Evolutionary conservation across 92 coral and sea anemone genomes (phyloP), one percentile per base, ranked within the genome.

Genomic region (Galaxea fascicularis): DNA sequence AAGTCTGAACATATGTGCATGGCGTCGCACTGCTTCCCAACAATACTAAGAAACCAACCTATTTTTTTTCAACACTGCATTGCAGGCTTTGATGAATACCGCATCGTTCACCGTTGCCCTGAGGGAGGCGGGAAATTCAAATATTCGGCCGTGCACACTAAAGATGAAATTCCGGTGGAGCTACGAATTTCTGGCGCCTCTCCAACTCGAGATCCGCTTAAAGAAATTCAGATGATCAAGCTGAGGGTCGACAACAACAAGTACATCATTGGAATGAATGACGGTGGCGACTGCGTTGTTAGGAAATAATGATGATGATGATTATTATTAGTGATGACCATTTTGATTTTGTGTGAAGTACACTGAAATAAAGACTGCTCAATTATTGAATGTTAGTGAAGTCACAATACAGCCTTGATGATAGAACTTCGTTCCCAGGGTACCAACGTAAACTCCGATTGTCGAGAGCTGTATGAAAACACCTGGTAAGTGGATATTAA

Each of bases 51-150:
- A 35, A 35, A 35, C 41, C 3, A 35, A 35, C 3, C 41, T 35
- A 35, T 35, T 35, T 35, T 35, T 35, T 6, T 2, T 2, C 41
- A 35, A 2, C 35, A 65, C 22, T 12, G 9, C 35, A 41, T 65
- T 28, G 29, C 78, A 91, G 95, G 90, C 35, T 85, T 88, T 80
- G 87, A 85, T 10, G 89, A 88, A 64, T 88, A 65, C 76, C 91
- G 92, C 27, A 78, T 91, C 46, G 71, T 88, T 12, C 77, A 81
- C 58, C 90, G 81, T 60, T 28, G 74, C 31, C 72, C 90, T 14
- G 80, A 84, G 63, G 92, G 92, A 3, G 59, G 58, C 0, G 95
- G 95, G 6, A 71, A 81, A 44, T 91, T 83, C 79, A 68, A 84
- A 26, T 91, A 88, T 46, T 70, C 90, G 22, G 95, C 92, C 10